Evolutionary conservation across 2,888 invertebrate species (phyloP).

Genomic region (Dusona sp.): DNA sequence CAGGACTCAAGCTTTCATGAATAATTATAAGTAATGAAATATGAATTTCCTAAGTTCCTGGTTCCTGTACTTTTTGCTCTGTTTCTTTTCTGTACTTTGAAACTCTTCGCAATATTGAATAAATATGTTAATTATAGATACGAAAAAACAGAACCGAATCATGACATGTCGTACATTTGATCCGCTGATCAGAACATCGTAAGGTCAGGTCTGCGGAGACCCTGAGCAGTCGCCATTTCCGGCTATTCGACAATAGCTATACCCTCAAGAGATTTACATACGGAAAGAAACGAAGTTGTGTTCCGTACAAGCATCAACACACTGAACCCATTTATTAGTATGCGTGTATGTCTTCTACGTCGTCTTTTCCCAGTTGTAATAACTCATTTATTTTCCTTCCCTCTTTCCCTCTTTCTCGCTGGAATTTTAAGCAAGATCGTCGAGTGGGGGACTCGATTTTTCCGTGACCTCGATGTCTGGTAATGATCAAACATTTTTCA

Average conservation of each 20-base stretch:
- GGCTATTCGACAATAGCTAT: conserved; percentile 68
- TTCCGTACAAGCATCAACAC: neutral
- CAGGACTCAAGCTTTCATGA: neutral
- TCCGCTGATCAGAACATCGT: conserved; percentile 63
- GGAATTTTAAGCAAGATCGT: neutral
- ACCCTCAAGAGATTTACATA: conserved; percentile 12
- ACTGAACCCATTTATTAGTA: neutral
- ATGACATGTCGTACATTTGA: conserved; percentile 74
- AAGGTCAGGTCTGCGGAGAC: conserved; percentile 79
- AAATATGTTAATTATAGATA: conserved; percentile 64
- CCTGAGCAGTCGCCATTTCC: conserved; percentile 78
- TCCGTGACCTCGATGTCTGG: no score
- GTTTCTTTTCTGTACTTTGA: neutral
- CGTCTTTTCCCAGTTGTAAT: neutral
- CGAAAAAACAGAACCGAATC: conserved; percentile 68
- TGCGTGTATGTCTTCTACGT: neutral
- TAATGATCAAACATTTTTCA: no score
- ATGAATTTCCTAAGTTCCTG: neutral
- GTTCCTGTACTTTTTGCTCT: neutral
- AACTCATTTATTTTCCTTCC: neutral
- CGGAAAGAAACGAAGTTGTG: neutral
- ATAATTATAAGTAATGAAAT: neutral
- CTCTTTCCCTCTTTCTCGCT: neutral
- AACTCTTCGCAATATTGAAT: conserved; percentile 21
- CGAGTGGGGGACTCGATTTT: neutral